Percentiles rank a stretch among this genome's conserved stretches.
Conservation (phyloP, 2,113 vertebrate species). For the Melanotaenia duboulayi region DNA sequence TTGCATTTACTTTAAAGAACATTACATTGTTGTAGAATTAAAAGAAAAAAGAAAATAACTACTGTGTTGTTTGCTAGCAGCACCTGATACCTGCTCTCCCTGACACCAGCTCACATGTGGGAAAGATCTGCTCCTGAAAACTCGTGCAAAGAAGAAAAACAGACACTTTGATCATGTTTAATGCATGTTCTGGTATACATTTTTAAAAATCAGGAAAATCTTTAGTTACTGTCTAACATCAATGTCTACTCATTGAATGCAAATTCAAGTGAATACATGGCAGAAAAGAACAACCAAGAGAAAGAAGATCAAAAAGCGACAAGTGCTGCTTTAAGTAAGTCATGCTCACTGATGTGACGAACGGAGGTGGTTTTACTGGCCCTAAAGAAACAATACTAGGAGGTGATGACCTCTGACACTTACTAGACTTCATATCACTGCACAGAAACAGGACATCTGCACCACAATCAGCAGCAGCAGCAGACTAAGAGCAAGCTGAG, state of each 20-base stretch:
- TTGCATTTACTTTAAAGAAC: constrained; percentile 77
- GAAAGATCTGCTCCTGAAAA: constrained; percentile 12
- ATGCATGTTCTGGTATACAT: constrained; percentile 73
- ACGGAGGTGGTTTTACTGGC: constrained; percentile 48
- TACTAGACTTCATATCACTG: constrained; percentile 75
- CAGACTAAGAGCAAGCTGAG: constrained; percentile 59
- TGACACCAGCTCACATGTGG: not conserved
- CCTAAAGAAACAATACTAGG: constrained; percentile 69
- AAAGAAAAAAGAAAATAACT: constrained; percentile 72
- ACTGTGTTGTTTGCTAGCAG: constrained; percentile 35
- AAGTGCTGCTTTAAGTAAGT: constrained; percentile 61
- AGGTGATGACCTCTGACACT: constrained; percentile 64
- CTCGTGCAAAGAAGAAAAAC: constrained; percentile 24
- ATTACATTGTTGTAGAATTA: constrained; percentile 82
- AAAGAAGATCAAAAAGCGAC: constrained; percentile 56
- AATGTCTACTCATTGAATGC: constrained; percentile 75
- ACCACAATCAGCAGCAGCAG: constrained; percentile 61
- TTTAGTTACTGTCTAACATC: constrained; percentile 72
- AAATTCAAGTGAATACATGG: constrained; percentile 70
- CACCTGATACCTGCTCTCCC: constrained; percentile 3
- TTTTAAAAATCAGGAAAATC: constrained; percentile 70
- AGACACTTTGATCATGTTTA: constrained; percentile 74
- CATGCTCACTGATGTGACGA: constrained; percentile 78
- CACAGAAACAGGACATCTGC: constrained; percentile 74
- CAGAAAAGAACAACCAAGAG: constrained; percentile 70